phyloP scores from a whole-genome alignment of 2,797 vertebrate species.

The Muraenolepis orangiensis region DNA sequence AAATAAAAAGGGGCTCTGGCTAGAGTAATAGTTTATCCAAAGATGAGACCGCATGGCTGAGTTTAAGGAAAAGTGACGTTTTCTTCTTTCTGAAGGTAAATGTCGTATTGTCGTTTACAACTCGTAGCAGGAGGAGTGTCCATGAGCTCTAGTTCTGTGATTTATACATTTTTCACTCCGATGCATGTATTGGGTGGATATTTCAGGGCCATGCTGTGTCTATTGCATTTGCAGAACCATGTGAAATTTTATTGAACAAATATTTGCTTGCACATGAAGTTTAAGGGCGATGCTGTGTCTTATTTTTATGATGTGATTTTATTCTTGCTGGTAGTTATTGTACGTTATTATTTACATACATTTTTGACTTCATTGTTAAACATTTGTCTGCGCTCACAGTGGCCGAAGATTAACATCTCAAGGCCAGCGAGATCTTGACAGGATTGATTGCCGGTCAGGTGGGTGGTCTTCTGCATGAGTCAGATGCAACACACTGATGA shows the following conservation, averaged over 20 bases:
- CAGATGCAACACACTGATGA: neutral
- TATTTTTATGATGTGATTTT: neutral
- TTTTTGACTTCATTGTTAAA: neutral
- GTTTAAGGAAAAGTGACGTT: neutral
- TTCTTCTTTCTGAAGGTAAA: neutral
- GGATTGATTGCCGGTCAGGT: slow-evolving; percentile 86
- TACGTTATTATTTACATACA: too few relatives aligned
- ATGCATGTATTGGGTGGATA: neutral
- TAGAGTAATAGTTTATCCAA: neutral
- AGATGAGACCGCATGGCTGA: neutral
- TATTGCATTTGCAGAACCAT: neutral
- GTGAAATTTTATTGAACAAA: neutral
- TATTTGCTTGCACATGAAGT: neutral
- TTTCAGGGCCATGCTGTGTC: neutral
- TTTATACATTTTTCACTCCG: neutral
- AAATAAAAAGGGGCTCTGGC: neutral
- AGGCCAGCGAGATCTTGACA: slow-evolving; percentile 83
- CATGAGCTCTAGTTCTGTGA: neutral
- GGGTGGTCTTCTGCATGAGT: slow-evolving; percentile 26
- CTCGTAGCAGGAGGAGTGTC: neutral
- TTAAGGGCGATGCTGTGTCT: neutral
- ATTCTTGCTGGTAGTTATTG: too few relatives aligned
- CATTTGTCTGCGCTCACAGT: slow-evolving; percentile 47
- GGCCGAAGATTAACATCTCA: slow-evolving; percentile 80
- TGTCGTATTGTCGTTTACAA: too few relatives aligned